These are phyloP conservation scores for Labeo catla DNA, from an alignment of 2,113 vertebrate genomes.

Conservation along the genomic window DNA sequence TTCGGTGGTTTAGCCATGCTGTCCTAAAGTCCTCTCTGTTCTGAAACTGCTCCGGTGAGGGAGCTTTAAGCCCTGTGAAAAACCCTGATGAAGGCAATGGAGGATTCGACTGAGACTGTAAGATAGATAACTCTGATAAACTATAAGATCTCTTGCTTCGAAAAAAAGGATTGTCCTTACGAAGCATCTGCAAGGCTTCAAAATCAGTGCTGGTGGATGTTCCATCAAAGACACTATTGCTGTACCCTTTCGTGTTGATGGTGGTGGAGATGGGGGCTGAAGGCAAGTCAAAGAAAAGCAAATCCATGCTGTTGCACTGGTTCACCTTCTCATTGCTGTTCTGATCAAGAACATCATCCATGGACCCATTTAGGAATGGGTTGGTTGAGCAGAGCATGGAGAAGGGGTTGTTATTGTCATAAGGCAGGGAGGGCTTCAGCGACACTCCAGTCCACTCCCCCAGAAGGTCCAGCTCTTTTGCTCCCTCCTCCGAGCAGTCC, in stretches of 20 bases:
- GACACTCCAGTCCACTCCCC: conserved; percentile 80
- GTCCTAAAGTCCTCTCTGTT: conserved; percentile 94
- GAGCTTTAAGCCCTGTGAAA: conserved; percentile 87
- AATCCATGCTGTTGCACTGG: conserved; percentile 72
- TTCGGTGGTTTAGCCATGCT: conserved; percentile 94
- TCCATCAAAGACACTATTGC: conserved; percentile 75
- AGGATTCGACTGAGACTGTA: conserved; percentile 85
- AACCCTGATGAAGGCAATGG: conserved; percentile 74
- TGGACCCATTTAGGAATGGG: conserved; percentile 79
- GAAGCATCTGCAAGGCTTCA: conserved; percentile 67
- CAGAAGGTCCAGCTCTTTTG: conserved; percentile 83
- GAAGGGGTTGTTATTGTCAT: conserved; percentile 81
- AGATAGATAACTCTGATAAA: conserved; percentile 89
- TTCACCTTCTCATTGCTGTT: conserved; percentile 67
- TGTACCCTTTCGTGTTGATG: conserved; percentile 71
- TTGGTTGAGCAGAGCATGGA: conserved; percentile 80
- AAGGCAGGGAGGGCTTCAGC: conserved; percentile 67
- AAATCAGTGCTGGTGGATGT: conserved; percentile 65
- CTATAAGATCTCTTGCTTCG: conserved; percentile 96
- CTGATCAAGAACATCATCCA: conserved; percentile 53
- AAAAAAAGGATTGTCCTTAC: conserved; percentile 89
- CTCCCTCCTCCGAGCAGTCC: conserved; percentile 84
- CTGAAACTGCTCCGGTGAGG: conserved; percentile 93
- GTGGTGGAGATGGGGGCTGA: conserved; percentile 60
- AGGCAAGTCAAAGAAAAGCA: conserved; percentile 85